These are phyloP conservation scores for Zele albiditarsus DNA, from an alignment of 2,888 invertebrate genomes.

Conservation along the genomic window DNA sequence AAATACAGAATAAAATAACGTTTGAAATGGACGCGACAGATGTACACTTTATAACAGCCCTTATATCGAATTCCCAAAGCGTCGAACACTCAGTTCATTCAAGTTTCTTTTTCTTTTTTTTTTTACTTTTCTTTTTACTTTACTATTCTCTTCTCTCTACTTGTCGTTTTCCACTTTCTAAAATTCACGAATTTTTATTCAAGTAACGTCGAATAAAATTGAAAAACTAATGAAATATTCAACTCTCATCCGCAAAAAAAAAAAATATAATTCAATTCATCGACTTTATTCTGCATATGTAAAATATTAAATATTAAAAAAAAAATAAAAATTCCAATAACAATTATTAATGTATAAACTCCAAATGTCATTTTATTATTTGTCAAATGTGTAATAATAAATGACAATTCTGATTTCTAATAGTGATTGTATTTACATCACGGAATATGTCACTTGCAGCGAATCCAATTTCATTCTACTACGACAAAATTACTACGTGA, in stretches of 20 bases:
- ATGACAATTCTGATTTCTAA: too few species aligned
- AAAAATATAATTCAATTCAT: not conserved
- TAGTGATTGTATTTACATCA: too few species aligned
- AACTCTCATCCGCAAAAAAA: not conserved
- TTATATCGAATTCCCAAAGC: constrained; percentile 20
- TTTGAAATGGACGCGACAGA: not conserved
- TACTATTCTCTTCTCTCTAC: not conserved
- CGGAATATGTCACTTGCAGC: too few species aligned
- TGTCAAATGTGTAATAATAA: too few species aligned
- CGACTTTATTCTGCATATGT: not conserved
- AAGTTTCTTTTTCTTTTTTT: not conserved
- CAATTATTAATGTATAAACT: too few species aligned
- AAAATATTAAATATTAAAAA: not conserved
- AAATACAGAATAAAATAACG: not conserved
- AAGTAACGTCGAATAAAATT: not conserved
- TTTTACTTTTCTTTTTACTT: not conserved
- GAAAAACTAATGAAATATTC: not conserved
- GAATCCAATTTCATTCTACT: not conserved
- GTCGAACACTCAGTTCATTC: not conserved
- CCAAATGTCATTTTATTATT: too few species aligned
- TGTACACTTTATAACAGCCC: not conserved
- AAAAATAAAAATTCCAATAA: not conserved
- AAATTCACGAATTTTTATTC: constrained; percentile 1
- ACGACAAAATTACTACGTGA: not conserved
- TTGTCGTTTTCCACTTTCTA: not conserved